Evolutionary conservation across 2,113 vertebrate genomes (phyloP).

Genomic region (Rhegmatorhina hoffmannsi): DNA sequence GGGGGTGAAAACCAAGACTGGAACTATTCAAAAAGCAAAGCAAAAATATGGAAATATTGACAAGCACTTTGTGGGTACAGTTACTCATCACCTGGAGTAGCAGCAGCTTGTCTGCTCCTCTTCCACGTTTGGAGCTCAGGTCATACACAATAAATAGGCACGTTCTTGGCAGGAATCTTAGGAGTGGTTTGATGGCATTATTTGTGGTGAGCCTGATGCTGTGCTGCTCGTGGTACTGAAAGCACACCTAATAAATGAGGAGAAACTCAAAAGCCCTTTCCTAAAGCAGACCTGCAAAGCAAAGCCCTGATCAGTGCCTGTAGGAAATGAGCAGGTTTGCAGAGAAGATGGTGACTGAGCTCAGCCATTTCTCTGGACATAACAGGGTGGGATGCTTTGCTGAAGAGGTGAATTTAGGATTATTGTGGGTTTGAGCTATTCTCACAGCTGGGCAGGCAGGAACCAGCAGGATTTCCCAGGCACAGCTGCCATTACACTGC

Average conservation of each 20-base stretch:
- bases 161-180: not conserved
- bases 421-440: not conserved
- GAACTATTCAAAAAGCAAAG: slow-evolving; percentile 28
- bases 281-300: not conserved
- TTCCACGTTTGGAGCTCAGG: not conserved
- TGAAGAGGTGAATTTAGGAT: not conserved
- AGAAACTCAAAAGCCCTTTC: not conserved
- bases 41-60: slow-evolving; percentile 44
- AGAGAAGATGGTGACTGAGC: not conserved
- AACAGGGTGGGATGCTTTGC: not conserved
- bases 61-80: not conserved
- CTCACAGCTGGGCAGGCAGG: not conserved
- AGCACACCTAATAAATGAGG: not conserved
- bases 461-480: not conserved
- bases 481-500: not conserved
- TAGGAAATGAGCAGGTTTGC: not conserved
- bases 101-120: not conserved
- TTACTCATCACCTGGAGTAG: not conserved
- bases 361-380: not conserved
- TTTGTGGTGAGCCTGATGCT: not conserved
- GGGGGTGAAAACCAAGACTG: slow-evolving; percentile 17
- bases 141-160: rapidly evolving
- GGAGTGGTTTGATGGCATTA: not conserved
- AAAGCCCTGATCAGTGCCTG: rapidly evolving
- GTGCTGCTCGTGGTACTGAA: not conserved